Percentiles rank a stretch among this genome's conserved stretches.
phyloP scores from a whole-genome alignment of 2,888 invertebrate genomes.

The Oxycera nigricornis region DNA sequence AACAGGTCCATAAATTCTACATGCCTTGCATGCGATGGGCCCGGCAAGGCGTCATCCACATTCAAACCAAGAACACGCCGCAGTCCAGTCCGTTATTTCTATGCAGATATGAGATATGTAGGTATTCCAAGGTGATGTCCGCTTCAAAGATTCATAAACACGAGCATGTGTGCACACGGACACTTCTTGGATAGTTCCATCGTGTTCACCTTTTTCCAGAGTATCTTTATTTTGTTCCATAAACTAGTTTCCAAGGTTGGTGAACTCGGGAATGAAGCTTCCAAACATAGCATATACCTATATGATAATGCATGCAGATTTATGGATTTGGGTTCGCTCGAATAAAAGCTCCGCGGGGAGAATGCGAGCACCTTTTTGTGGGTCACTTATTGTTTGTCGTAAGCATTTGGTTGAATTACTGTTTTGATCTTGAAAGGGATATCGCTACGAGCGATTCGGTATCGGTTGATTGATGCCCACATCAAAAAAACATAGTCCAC shows the following conservation, averaged over 20 bases:
- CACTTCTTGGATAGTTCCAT: not conserved
- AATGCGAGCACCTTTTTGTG: too few relatives aligned
- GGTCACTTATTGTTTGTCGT: too few relatives aligned
- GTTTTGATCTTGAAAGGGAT: too few relatives aligned
- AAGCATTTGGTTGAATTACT: too few relatives aligned
- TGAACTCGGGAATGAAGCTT: not conserved
- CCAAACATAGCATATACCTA: not conserved
- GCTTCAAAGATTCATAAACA: too few relatives aligned
- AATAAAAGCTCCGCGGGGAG: too few relatives aligned
- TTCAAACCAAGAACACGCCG: not conserved
- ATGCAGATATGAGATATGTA: not conserved
- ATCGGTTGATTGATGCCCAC: too few relatives aligned
- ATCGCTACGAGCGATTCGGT: too few relatives aligned
- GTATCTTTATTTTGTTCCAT: not conserved
- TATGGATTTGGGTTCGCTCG: too few relatives aligned
- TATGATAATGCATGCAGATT: conserved; percentile 3
- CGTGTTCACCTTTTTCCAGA: not conserved
- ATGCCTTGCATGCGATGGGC: not conserved
- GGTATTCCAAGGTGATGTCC: not conserved
- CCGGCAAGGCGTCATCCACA: not conserved
- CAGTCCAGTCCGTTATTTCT: not conserved
- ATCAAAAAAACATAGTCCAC: too few relatives aligned
- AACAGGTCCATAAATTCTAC: conserved; percentile 15
- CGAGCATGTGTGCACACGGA: too few relatives aligned
- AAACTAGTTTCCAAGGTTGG: conserved; percentile 29